Percentiles rank a stretch among this genome's conserved stretches.
Conservation (phyloP, 2,797 vertebrate species). For the Ara ararauna region DNA sequence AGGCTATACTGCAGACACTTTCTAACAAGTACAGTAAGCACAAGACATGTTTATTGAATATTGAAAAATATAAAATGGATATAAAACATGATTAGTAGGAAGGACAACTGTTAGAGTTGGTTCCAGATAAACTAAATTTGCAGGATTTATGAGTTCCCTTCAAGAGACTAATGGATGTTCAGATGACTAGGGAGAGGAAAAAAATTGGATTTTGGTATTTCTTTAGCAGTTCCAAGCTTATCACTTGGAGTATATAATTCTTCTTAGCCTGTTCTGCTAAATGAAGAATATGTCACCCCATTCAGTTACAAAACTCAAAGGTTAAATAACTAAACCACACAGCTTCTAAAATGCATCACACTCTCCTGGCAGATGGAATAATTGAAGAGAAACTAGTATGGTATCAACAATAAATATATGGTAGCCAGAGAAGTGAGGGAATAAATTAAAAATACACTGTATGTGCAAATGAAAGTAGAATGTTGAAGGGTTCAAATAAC, state of each 20-base stretch:
- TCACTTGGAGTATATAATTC: constrained; percentile 56
- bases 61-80: constrained; percentile 60
- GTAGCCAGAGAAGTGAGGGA: constrained; percentile 3
- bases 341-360: constrained; percentile 36
- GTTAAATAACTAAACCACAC: constrained; percentile 53
- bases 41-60: constrained; percentile 59
- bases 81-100: constrained; percentile 67
- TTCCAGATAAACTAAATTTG: constrained; percentile 68
- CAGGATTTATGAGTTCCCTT: constrained; percentile 66
- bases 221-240: constrained; percentile 65
- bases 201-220: constrained; percentile 64
- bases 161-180: constrained; percentile 65
- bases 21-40: constrained; percentile 2
- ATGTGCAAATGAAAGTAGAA: constrained; percentile 8
- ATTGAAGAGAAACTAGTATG: constrained; percentile 43
- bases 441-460: constrained; percentile 42
- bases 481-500: constrained; percentile 21
- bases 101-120: constrained; percentile 58
- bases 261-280: constrained; percentile 39
- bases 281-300: constrained; percentile 51
- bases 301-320: constrained; percentile 48
- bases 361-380: constrained; percentile 40
- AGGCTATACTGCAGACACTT: neutral
- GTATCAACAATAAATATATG: constrained; percentile 31
- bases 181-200: constrained; percentile 37